Conservation (phyloP, 2,888 invertebrate genomes). For the Leptura quadrifasciata region DNA sequence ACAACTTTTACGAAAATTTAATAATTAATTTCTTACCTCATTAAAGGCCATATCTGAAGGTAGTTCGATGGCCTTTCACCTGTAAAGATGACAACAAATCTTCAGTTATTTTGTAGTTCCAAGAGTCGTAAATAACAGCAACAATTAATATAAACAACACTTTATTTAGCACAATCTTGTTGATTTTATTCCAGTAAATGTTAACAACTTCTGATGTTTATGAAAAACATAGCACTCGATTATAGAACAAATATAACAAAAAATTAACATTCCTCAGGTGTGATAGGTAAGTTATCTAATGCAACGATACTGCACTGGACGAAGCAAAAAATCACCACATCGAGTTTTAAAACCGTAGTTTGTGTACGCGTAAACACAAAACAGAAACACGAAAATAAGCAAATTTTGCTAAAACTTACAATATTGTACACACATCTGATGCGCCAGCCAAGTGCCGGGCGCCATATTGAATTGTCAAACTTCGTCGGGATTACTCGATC, state of each 20-base stretch:
- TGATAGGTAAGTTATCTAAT: slow-evolving; percentile 66
- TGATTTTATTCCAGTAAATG: slow-evolving; percentile 39
- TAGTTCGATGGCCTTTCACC: slow-evolving; percentile 77
- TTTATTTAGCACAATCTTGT: slow-evolving; percentile 44
- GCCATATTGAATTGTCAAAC: slow-evolving; percentile 68
- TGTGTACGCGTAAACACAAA: slow-evolving; percentile 48
- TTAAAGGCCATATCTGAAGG: slow-evolving; percentile 86
- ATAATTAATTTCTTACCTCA: slow-evolving; percentile 77
- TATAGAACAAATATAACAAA: slow-evolving; percentile 79
- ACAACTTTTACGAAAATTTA: neutral
- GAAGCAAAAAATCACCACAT: slow-evolving; percentile 3
- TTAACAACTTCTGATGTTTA: slow-evolving; percentile 47
- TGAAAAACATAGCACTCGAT: slow-evolving; percentile 75
- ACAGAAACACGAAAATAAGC: slow-evolving; percentile 33
- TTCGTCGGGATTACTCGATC: slow-evolving; percentile 15
- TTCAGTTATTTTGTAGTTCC: slow-evolving; percentile 38
- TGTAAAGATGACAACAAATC: slow-evolving; percentile 58
- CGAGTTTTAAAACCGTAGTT: slow-evolving; percentile 56
- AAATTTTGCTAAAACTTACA: slow-evolving; percentile 48
- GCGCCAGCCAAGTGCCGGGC: slow-evolving; percentile 63
- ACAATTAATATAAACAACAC: slow-evolving; percentile 45
- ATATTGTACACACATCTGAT: slow-evolving; percentile 62
- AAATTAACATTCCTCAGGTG: slow-evolving; percentile 82
- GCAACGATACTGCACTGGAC: neutral
- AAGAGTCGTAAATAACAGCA: slow-evolving; percentile 40